Percentiles rank a stretch among this genome's conserved stretches.
These are phyloP conservation scores for Hemiscyllium ocellatum DNA, from an alignment of 2,113 vertebrate species.

Conservation along the genomic window DNA sequence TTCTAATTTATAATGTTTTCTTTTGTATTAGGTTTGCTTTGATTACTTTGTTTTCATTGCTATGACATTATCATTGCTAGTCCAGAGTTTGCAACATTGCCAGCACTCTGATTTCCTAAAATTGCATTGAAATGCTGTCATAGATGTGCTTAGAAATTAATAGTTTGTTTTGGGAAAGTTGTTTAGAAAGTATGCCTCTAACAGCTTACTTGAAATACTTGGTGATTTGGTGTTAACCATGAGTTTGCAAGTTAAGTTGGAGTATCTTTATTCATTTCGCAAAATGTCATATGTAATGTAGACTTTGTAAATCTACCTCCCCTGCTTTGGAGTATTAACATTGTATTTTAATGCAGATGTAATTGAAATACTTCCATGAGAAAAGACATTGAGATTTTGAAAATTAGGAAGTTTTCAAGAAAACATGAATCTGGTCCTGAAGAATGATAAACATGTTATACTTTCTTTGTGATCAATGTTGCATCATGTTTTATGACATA, in stretches of 20 bases:
- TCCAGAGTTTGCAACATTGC: not conserved
- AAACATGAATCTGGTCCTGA: not conserved
- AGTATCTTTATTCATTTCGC: not conserved
- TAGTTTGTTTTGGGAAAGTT: not conserved
- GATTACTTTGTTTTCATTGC: not conserved
- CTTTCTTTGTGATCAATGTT: not conserved
- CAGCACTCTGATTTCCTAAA: not conserved
- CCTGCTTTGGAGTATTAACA: not conserved
- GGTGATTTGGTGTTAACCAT: not conserved
- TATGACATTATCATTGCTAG: not conserved
- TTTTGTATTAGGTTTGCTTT: not conserved
- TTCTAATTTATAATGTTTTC: no score
- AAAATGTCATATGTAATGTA: not conserved
- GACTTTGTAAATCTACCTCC: not conserved
- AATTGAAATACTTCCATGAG: not conserved
- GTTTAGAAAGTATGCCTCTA: not conserved
- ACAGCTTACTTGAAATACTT: not conserved
- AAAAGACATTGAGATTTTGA: not conserved
- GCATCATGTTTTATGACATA: not conserved
- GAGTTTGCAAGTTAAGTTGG: not conserved
- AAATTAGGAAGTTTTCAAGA: constrained; percentile 5
- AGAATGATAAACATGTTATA: not conserved
- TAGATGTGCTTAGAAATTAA: not conserved
- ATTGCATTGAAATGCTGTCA: not conserved
- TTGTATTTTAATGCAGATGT: not conserved